These are phyloP conservation scores for Ia io DNA, from an alignment of 2,113 vertebrate species.

Conservation along the genomic window DNA sequence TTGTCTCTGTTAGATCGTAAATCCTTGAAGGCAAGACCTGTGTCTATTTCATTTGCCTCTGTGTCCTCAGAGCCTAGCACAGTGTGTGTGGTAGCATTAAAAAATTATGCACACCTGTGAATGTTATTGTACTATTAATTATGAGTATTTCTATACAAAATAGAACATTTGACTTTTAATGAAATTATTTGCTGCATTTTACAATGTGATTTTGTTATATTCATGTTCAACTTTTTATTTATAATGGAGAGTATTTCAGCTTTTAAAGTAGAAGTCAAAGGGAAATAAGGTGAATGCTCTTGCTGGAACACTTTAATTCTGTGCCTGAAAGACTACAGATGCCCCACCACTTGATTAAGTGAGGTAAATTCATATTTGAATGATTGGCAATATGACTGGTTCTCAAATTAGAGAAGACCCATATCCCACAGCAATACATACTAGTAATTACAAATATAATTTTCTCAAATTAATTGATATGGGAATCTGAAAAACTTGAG, in stretches of 20 bases:
- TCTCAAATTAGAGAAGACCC: background rate
- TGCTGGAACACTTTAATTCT: background rate
- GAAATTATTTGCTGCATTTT: background rate
- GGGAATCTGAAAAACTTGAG: background rate
- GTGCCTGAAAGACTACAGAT: background rate
- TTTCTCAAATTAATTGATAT: background rate
- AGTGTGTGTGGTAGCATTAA: background rate
- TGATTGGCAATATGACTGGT: background rate
- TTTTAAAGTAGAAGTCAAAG: constrained; percentile 16
- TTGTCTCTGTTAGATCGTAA: background rate
- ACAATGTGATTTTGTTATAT: background rate
- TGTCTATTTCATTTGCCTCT: background rate
- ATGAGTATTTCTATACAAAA: background rate
- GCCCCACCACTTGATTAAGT: background rate
- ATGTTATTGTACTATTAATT: background rate
- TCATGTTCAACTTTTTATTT: background rate
- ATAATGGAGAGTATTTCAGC: background rate
- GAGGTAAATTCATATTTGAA: background rate
- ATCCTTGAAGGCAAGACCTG: background rate
- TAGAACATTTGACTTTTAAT: background rate
- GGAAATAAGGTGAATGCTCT: background rate
- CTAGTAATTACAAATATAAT: background rate
- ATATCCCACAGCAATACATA: background rate
- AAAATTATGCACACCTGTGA: background rate
- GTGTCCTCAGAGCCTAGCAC: background rate